Evolutionary conservation across 2,888 invertebrate genomes (phyloP).

Genomic region (Tromatobia lineatoria): DNA sequence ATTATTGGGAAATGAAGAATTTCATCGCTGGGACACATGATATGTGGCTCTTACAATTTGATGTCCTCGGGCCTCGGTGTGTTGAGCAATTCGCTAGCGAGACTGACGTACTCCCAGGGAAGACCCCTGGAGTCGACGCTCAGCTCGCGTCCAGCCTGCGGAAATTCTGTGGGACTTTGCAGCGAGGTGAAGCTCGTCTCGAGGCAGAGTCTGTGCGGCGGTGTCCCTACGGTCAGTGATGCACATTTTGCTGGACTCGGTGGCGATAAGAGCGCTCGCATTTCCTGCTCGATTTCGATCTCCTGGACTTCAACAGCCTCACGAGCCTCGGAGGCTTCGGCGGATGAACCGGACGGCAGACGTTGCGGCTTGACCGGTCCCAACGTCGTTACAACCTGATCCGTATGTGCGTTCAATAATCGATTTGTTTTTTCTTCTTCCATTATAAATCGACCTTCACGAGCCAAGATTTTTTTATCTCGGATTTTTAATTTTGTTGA

Average conservation of each 20-base stretch:
- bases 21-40: slow-evolving; percentile 56
- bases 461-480: not conserved
- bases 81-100: slow-evolving; percentile 82
- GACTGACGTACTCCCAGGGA: slow-evolving; percentile 86
- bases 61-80: slow-evolving; percentile 79
- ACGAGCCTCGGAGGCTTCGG: slow-evolving; percentile 78
- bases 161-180: slow-evolving; percentile 86
- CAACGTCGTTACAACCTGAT: slow-evolving; percentile 91
- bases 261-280: slow-evolving; percentile 85
- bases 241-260: slow-evolving; percentile 87
- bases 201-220: slow-evolving; percentile 87
- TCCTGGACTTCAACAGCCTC: slow-evolving; percentile 78
- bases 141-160: slow-evolving; percentile 81
- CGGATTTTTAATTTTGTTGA: slow-evolving; percentile 12
- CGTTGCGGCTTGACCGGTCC: slow-evolving; percentile 93
- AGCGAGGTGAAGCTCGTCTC: slow-evolving; percentile 92
- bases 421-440: slow-evolving; percentile 25
- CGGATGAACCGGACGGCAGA: slow-evolving; percentile 82
- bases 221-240: slow-evolving; percentile 76
- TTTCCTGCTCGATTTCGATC: slow-evolving; percentile 81
- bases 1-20: slow-evolving; percentile 26
- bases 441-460: not conserved
- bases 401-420: slow-evolving; percentile 53
- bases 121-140: slow-evolving; percentile 83
- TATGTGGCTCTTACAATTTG: slow-evolving; percentile 80